phyloP scores from a whole-genome alignment of 2,113 vertebrate species.

The Albula glossodonta region DNA sequence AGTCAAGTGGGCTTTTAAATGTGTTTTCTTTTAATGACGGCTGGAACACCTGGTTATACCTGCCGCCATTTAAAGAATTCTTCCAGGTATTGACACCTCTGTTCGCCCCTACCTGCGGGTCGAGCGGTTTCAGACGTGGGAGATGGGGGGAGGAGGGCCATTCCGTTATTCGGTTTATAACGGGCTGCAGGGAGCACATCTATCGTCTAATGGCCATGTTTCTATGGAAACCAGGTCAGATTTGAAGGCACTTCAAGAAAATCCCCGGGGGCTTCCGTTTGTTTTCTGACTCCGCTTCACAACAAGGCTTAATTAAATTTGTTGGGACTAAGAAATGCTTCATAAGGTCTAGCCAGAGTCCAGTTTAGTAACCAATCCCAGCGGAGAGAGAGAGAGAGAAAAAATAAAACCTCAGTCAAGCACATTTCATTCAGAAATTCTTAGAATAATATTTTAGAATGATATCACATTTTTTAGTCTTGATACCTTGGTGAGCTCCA shows the following conservation, averaged over 20 bases:
- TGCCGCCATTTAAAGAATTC: not conserved
- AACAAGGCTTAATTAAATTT: conserved; percentile 59
- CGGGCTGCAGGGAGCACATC: conserved; percentile 36
- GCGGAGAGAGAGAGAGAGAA: not conserved
- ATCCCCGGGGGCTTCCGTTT: conserved; percentile 46
- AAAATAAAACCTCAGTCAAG: conserved; percentile 14
- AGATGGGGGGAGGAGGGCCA: not conserved
- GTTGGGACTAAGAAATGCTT: conserved; percentile 36
- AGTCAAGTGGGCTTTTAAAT: too few species aligned
- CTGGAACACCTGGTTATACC: not conserved
- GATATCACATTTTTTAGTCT: not conserved
- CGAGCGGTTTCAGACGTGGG: too few species aligned
- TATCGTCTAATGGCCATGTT: conserved; percentile 58
- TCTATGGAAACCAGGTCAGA: conserved; percentile 68
- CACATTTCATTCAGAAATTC: conserved; percentile 10
- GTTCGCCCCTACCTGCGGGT: too few species aligned
- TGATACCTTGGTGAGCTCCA: not conserved
- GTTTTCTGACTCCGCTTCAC: conserved; percentile 50
- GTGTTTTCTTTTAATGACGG: too few species aligned
- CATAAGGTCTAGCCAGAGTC: conserved; percentile 6
- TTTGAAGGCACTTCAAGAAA: conserved; percentile 49
- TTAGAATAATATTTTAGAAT: conserved; percentile 6
- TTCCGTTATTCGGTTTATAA: conserved; percentile 40
- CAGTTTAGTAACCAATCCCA: not conserved
- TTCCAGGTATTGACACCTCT: too few species aligned